Evolutionary conservation across 2,113 vertebrate species (phyloP).

Genomic region (Corythornis madagascariensis): DNA sequence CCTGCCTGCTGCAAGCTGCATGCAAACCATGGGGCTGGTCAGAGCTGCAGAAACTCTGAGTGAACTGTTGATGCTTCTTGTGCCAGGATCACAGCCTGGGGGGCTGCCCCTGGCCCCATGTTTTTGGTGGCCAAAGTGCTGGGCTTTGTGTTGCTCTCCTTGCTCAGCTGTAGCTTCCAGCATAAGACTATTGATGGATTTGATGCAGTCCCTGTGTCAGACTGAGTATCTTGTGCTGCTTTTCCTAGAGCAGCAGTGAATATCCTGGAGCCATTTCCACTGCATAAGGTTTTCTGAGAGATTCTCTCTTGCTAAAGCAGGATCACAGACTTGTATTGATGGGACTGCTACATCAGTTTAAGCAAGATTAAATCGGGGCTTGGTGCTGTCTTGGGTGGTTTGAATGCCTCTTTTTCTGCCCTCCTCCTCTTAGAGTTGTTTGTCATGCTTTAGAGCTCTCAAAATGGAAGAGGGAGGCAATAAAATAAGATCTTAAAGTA

Average conservation of each 20-base stretch:
- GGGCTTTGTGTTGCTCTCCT: not conserved
- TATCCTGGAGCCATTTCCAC: not conserved
- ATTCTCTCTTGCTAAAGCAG: not conserved
- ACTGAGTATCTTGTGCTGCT: not conserved
- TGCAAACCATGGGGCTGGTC: not conserved
- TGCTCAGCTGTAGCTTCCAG: not conserved
- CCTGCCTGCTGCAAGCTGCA: not conserved
- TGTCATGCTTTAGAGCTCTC: not conserved
- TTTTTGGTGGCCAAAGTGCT: not conserved
- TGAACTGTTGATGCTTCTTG: not conserved
- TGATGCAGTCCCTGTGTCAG: accelerated
- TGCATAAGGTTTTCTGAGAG: not conserved
- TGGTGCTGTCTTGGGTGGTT: not conserved
- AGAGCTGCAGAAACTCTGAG: not conserved
- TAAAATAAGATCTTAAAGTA: not conserved
- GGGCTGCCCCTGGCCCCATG: accelerated
- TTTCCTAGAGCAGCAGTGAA: not conserved
- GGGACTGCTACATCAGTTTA: not conserved
- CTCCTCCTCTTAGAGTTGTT: not conserved
- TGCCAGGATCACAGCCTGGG: not conserved
- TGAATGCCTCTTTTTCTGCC: not conserved
- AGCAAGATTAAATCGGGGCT: not conserved
- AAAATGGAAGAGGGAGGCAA: not conserved
- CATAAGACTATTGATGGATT: not conserved
- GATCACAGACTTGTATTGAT: not conserved